Conservation (phyloP, 2,113 vertebrate genomes). For the Paratilapia polleni region DNA sequence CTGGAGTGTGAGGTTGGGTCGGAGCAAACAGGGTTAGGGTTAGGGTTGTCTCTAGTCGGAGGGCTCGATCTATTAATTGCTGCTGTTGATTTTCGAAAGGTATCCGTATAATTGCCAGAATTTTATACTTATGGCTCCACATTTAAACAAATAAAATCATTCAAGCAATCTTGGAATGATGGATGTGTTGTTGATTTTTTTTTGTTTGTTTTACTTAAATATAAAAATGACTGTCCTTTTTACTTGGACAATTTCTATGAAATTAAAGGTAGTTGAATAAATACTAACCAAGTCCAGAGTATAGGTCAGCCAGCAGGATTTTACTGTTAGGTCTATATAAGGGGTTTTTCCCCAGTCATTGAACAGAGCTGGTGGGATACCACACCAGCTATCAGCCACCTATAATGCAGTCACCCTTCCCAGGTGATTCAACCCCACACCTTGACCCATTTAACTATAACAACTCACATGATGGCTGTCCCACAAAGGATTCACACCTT, state of each 20-base stretch:
- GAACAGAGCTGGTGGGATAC: not conserved
- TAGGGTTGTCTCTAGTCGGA: too few species aligned
- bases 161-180: not conserved
- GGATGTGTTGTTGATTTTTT: not conserved
- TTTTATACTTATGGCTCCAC: not conserved
- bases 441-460: too few species aligned
- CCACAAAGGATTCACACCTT: too few species aligned
- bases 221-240: not conserved
- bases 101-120: not conserved
- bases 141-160: not conserved
- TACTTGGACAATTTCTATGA: not conserved
- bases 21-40: too few species aligned
- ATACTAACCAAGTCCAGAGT: not conserved
- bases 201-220: not conserved
- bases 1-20: not conserved
- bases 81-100: too few species aligned
- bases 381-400: not conserved
- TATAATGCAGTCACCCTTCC: not conserved
- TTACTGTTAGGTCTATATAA: not conserved
- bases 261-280: not conserved
- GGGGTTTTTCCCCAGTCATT: not conserved
- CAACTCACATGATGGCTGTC: too few species aligned
- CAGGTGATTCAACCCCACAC: too few species aligned
- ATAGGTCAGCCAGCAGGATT: not conserved
- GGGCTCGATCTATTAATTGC: too few species aligned